phyloP scores from a whole-genome alignment of 2,113 vertebrate species.

The Grammomys surdaster region DNA sequence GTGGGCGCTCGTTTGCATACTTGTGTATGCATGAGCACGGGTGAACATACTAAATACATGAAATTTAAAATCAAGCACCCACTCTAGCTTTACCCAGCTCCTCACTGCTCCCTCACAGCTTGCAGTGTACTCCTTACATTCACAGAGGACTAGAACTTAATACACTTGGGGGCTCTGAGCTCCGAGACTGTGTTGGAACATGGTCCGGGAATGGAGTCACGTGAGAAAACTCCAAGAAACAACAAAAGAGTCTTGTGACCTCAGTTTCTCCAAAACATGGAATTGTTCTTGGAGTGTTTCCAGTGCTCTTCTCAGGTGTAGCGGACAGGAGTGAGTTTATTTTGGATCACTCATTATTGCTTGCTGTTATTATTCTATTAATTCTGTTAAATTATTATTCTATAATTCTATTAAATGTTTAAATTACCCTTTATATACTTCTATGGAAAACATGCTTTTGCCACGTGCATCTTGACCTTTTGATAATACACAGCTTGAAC shows the following conservation, averaged over 20 bases:
- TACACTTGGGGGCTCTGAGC: background rate
- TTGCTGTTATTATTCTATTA: background rate
- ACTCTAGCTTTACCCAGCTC: background rate
- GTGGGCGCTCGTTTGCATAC: background rate
- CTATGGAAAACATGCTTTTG: background rate
- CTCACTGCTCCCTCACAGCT: background rate
- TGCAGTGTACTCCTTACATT: background rate
- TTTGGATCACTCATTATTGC: background rate
- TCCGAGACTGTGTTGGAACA: background rate
- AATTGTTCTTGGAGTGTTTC: background rate
- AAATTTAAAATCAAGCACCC: background rate
- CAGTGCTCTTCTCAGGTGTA: no score
- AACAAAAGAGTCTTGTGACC: background rate
- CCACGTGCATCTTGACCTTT: background rate
- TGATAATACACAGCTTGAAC: background rate
- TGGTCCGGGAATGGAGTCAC: background rate
- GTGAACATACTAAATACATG: background rate
- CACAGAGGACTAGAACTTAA: background rate
- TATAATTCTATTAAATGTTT: background rate
- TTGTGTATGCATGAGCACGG: accelerated
- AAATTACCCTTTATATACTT: background rate
- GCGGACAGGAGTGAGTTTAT: background rate
- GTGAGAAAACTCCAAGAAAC: background rate
- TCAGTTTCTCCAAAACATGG: background rate
- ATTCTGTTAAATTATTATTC: no score